Percentiles rank a stretch among this genome's conserved stretches.
These are phyloP conservation scores for Apocrypta bakeri DNA, from an alignment of 1,140 invertebrate genomes.

Conservation along the genomic window DNA sequence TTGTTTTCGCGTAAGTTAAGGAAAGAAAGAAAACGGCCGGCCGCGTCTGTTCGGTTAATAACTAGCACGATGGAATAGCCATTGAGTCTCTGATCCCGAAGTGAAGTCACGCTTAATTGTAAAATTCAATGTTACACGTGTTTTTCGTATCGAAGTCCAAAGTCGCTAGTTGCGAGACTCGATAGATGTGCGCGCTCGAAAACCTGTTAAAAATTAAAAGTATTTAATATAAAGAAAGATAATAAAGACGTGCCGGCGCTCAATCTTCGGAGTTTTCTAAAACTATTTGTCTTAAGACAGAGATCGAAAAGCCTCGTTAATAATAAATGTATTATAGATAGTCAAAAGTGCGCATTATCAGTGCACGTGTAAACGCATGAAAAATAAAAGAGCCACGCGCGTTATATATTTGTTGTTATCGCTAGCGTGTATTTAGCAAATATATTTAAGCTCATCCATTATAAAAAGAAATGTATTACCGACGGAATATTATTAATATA, in stretches of 20 bases:
- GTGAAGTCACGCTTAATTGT: conserved; percentile 45
- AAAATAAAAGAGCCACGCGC: conserved; percentile 31
- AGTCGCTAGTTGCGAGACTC: conserved; percentile 17
- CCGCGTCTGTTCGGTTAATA: not conserved
- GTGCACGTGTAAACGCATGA: conserved; percentile 21
- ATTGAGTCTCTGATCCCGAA: conserved; percentile 51
- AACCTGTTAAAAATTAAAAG: conserved; percentile 7
- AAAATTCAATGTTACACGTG: conserved; percentile 41
- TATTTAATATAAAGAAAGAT: conserved; percentile 15
- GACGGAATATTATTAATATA: conserved; percentile 49
- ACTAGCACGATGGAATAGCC: conserved; percentile 37
- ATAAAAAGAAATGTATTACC: conserved; percentile 42
- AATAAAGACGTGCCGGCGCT: not conserved
- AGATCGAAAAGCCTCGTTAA: conserved; percentile 37
- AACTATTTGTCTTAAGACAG: conserved; percentile 14
- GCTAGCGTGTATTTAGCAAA: conserved; percentile 48
- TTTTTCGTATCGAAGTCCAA: conserved; percentile 25
- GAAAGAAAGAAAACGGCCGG: not conserved
- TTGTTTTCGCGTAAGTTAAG: not conserved
- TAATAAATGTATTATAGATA: conserved; percentile 49
- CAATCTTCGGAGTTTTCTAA: not conserved
- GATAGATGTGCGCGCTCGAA: not conserved
- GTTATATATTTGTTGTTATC: conserved; percentile 51
- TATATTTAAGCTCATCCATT: conserved; percentile 45
- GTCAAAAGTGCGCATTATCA: conserved; percentile 36